Evolutionary conservation across 2,113 vertebrate genomes (phyloP), one percentile per base, ranked within the genome.

Genomic region (Arothron firmamentum): DNA sequence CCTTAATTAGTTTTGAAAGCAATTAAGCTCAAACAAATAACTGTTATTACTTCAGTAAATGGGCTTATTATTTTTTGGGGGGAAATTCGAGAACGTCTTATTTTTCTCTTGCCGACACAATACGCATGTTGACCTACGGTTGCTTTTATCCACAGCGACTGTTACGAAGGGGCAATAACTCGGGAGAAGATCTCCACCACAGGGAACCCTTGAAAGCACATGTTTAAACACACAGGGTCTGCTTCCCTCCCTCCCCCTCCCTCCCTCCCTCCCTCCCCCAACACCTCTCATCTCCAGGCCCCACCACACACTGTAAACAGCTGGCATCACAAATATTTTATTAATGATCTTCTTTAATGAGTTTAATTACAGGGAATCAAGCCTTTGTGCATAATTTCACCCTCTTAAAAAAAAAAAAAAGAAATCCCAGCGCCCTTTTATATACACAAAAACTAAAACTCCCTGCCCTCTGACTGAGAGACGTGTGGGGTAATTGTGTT

Each of bases 321-420:
- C 90, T 90, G 88, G 87, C 85, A 83, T 80, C 78, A 65, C 65
- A 88, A 82, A 92, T 91, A 91, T 90, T 90, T 92, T 90, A 91
- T 91, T 92, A 90, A 92, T 91, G 90, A 81, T 86, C 78, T 87
- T 87, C 87, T 91, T 90, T 91, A 91, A 92, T 91, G 91, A 90
- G 90, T 91, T 91, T 91, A 90, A 91, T 91, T 91, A 90, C 78
- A 55, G 77, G 81, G 84, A 85, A 85, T 74, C 74, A 62, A 57
- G 62, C 85, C 78, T 91, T 88, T 88, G 81, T 90, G 88, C 86
- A 91, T 90, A 90, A 88, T 88, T 89, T 85, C 66, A 69, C 25
- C 67, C 65, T 77, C 51, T 87, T 88, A 89, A 89, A 90, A 88
- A 72, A 83, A 87, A 78, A 81, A 70, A 84, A 81, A 17, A 17